Evolutionary conservation across 2,113 vertebrate species (phyloP), one percentile per base, ranked within the genome.

Genomic region (Vanacampus margaritifer): DNA sequence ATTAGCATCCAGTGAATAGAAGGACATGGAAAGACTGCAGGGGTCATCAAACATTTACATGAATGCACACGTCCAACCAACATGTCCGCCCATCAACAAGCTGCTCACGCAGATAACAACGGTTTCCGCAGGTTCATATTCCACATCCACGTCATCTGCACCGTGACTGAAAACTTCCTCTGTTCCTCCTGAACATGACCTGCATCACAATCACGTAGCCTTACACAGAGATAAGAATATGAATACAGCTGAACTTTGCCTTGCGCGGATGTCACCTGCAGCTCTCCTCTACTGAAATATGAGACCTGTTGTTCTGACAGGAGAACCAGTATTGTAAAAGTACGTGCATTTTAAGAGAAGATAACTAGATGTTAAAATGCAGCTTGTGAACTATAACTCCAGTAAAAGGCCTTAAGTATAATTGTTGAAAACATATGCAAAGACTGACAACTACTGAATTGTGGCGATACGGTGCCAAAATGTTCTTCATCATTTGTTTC

Each of bases 161-260:
- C 21, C 0, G 2, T 67, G 58, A 67, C 43, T 59, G 54, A 64
- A 66, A 39, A 58, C 51, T 68, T 46, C 37, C 32, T 48, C 21
- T 60, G 64, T 24, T 70, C 63, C 28, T 36, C 64, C 46, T 54
- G 64, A 64, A 60, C 36, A 1, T 32, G 37, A 39, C 51, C 36
- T 62, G 68, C 24, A 62, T 12, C 28, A 48, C n/a, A 50, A 35
- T 69, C 65, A 63, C 16, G 0, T n/a, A 39, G 62, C 72, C 46
- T 48, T 2, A 13, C 9, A 67, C 17, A 62, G 19, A 56, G 62
- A 79, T 76, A 77, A 72, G 37, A 63, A 32, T 26, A n/a, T 23
- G 60, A 73, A 26, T 26, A 79, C 67, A 78, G 53, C 45, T 69
- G 68, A 41, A 53, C 71, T 75, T 58, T 65, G 41, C 65, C 68